phyloP scores from a whole-genome alignment of 2,797 vertebrate species.

The Takifugu ocellatus region DNA sequence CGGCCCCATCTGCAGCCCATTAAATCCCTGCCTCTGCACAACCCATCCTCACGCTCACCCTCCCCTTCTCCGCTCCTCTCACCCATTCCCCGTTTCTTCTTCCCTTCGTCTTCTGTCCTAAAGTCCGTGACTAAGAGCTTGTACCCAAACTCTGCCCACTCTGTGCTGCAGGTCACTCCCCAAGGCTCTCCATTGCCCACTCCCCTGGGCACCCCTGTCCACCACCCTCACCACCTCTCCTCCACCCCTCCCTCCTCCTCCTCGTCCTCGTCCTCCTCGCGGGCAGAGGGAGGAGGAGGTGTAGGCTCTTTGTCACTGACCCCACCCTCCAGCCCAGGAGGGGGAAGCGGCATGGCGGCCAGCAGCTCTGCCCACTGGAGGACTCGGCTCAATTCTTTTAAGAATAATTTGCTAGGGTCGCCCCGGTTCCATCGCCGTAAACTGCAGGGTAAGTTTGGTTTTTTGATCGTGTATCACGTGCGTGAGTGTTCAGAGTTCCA shows the following conservation, averaged over 20 bases:
- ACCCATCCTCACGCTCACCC: constrained; percentile 81
- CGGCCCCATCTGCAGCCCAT: constrained; percentile 83
- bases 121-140: constrained; percentile 84
- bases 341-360: constrained; percentile 80
- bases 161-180: constrained; percentile 85
- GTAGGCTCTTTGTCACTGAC: constrained; percentile 81
- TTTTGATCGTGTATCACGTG: background rate
- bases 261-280: constrained; percentile 81
- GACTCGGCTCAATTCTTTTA: constrained; percentile 91
- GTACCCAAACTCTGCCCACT: constrained; percentile 80
- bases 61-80: constrained; percentile 82
- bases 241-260: constrained; percentile 88
- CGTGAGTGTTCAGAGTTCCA: background rate
- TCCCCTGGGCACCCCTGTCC: constrained; percentile 89
- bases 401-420: constrained; percentile 91
- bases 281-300: constrained; percentile 77
- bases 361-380: constrained; percentile 92
- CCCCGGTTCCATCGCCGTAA: constrained; percentile 94
- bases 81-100: constrained; percentile 82
- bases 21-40: constrained; percentile 82
- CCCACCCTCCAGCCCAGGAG: constrained; percentile 83
- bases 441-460: constrained; percentile 80
- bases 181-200: constrained; percentile 88
- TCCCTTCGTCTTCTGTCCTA: constrained; percentile 81
- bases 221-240: constrained; percentile 86